Base-by-base conservation (phyloP, 2,888 invertebrate species). In the Ectemnius lituratus region DNA sequence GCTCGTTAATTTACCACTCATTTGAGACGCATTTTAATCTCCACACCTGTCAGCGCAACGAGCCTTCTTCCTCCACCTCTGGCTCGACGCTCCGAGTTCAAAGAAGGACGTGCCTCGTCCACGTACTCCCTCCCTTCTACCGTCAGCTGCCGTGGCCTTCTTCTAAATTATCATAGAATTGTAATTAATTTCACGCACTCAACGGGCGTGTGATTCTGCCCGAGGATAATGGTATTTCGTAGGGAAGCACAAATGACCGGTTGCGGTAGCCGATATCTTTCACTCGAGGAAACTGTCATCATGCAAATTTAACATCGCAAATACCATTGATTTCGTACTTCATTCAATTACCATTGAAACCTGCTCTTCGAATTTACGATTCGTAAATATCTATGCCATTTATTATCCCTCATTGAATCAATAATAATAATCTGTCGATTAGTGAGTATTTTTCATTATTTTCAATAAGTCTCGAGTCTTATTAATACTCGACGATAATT, bases 151-250 rank as follows among this genome's bases (percentile, higher is more conserved):
- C 6, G 16, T 37, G 37, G 5, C 18, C 49, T 62, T 70, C 47
- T 62, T 70, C 47, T 52, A 58, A 64, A 75, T 75, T 70, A 76
- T 75, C 74, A 56, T 60, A 64, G 57, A 61, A 67, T 76, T 67
- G 59, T 68, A 62, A 76, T 71, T 63, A 64, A 70, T 63, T 70
- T 62, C 52, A 4, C 52, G 62, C 8, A 49, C 45, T 45, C 23
- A 61, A 61, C n/a, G n/a, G 28, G n/a, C 58, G 23, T 14, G 14
- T 58, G 14, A 58, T 14, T 14, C 58, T 27, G 58, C 52, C 47
- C 23, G 49, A 13, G 14, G 5, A n/a, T 52, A 57, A 75, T 72
- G 47, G 49, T 59, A 68, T 65, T 16, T 52, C 52, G 52, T 52
- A 14, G 52, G 52, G 52, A 52, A 52, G n/a, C 16, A n/a, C 52